Conservation (phyloP, 2,888 invertebrate species). For the Cetonia aurata region DNA sequence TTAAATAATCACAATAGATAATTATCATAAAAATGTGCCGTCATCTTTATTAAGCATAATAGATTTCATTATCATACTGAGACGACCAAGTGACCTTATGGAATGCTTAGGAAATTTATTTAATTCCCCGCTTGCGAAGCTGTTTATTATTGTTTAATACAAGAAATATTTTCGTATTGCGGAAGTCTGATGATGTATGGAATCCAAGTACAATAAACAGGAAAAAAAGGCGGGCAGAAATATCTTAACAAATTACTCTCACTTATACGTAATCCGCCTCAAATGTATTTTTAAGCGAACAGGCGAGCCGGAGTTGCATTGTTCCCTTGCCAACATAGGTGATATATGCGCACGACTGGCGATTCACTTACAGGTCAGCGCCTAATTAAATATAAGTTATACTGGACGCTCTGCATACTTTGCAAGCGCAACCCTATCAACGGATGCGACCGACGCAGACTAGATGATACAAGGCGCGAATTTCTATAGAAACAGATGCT, state of each 20-base stretch:
- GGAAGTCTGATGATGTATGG: constrained; percentile 18
- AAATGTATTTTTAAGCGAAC: constrained; percentile 35
- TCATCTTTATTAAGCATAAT: too few relatives aligned
- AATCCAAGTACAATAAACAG: not conserved
- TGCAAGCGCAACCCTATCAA: constrained; percentile 59
- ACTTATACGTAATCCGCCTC: constrained; percentile 37
- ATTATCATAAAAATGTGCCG: too few relatives aligned
- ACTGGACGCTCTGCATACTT: constrained; percentile 60
- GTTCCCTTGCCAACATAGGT: constrained; percentile 54
- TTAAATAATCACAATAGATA: too few relatives aligned
- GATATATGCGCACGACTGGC: constrained; percentile 60
- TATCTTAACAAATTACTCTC: constrained; percentile 36
- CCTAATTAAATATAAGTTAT: constrained; percentile 65
- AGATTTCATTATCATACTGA: too few relatives aligned
- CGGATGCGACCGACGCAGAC: constrained; percentile 37
- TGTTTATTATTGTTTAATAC: constrained; percentile 25
- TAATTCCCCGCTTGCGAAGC: too few relatives aligned
- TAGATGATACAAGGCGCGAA: constrained; percentile 33
- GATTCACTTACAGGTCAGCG: constrained; percentile 61
- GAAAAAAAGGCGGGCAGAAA: constrained; percentile 13
- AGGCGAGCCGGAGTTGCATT: constrained; percentile 48
- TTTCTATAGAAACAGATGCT: not conserved
- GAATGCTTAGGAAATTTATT: too few relatives aligned
- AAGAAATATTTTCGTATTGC: constrained; percentile 16
- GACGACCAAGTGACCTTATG: too few relatives aligned